These are phyloP conservation scores for Aythya baeri DNA, from an alignment of 2,113 vertebrate genomes.

Conservation along the genomic window DNA sequence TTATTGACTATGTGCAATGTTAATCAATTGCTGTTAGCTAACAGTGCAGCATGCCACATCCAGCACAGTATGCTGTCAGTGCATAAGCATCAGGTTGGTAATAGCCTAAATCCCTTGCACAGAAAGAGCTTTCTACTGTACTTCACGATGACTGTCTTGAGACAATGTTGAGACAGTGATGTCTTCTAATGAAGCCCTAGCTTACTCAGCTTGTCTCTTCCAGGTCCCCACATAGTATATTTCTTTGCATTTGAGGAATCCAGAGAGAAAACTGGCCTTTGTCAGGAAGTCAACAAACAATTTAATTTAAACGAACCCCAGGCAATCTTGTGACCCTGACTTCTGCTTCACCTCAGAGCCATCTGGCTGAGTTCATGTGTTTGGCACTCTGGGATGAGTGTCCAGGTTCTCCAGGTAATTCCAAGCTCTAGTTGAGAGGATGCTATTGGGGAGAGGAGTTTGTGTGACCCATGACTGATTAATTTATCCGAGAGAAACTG, in stretches of 20 bases:
- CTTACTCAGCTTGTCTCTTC: neutral
- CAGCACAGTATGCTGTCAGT: neutral
- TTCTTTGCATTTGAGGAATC: neutral
- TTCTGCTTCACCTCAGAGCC: neutral
- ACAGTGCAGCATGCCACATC: too few relatives aligned
- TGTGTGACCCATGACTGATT: neutral
- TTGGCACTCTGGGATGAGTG: neutral
- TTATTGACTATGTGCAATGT: accelerated
- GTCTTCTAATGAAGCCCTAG: neutral
- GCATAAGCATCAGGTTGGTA: neutral
- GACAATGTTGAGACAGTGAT: neutral
- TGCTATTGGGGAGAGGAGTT: neutral
- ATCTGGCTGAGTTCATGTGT: neutral
- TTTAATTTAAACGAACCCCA: neutral
- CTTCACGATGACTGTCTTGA: neutral
- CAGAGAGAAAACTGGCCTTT: neutral
- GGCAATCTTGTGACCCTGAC: neutral
- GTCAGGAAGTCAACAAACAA: neutral
- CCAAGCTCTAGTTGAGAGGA: neutral
- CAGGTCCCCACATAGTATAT: neutral
- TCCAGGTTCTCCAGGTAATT: neutral
- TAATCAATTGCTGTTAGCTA: neutral
- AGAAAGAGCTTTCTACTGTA: neutral
- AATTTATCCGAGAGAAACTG: neutral
- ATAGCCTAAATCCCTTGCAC: neutral